Conservation (phyloP, 2,797 vertebrate species). For the Pantherophis vulpinus region DNA sequence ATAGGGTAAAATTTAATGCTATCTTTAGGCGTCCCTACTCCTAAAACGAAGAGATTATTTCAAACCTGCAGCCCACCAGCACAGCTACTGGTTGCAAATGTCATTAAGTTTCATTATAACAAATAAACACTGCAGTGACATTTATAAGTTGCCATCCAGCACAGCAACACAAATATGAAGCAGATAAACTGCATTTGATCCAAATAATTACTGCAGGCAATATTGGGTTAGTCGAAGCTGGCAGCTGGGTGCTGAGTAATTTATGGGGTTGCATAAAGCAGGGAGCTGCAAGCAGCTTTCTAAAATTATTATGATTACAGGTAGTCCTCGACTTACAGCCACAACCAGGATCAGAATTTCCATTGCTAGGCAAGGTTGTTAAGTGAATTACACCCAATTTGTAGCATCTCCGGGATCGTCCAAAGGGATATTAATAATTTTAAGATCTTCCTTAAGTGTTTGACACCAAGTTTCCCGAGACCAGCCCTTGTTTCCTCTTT, state of each 20-base stretch:
- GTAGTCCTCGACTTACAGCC: neutral
- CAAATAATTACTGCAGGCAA: conserved; percentile 80
- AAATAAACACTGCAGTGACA: conserved; percentile 77
- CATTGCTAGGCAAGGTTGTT: neutral
- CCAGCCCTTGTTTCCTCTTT: neutral
- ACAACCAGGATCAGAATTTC: neutral
- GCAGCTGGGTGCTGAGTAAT: conserved; percentile 71
- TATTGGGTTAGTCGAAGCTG: conserved; percentile 72
- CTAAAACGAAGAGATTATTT: conserved; percentile 72
- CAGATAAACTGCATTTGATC: conserved; percentile 79
- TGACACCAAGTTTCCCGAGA: neutral
- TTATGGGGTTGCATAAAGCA: conserved; percentile 72
- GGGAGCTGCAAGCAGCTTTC: conserved; percentile 58
- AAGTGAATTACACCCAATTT: neutral
- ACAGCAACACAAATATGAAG: conserved; percentile 76
- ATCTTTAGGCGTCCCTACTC: conserved; percentile 66
- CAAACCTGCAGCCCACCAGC: conserved; percentile 67
- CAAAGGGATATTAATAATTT: neutral
- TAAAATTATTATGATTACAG: conserved; percentile 54
- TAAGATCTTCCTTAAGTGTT: neutral
- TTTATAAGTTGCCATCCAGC: conserved; percentile 79
- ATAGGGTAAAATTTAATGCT: conserved; percentile 63
- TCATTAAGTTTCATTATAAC: conserved; percentile 79
- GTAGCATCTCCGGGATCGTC: neutral
- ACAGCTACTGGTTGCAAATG: conserved; percentile 68